phyloP scores from a whole-genome alignment of 2,113 vertebrate genomes.

The Numenius arquata region DNA sequence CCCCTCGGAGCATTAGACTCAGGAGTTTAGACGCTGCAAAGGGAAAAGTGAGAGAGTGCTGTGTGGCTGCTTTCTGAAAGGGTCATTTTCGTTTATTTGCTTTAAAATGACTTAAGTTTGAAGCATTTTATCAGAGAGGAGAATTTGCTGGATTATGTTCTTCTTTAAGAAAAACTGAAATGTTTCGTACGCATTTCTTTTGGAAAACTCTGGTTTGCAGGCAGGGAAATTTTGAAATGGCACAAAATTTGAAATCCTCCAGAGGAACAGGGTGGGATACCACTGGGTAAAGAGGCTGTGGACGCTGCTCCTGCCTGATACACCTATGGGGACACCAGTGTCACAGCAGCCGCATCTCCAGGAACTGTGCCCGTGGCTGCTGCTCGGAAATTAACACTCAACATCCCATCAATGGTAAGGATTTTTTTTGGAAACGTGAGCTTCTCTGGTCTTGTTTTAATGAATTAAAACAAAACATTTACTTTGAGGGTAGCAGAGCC shows the following conservation, averaged over 20 bases:
- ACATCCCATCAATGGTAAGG: background rate
- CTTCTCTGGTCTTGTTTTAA: background rate
- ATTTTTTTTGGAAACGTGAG: background rate
- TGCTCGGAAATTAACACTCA: background rate
- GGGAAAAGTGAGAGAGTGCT: background rate
- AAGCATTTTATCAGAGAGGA: background rate
- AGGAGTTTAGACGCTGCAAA: background rate
- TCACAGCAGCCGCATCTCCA: fast-evolving
- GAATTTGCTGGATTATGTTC: background rate
- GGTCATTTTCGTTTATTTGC: background rate
- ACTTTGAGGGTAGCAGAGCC: too few species aligned
- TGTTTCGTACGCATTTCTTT: background rate
- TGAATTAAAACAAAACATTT: background rate
- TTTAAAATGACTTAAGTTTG: background rate
- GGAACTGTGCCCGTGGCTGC: background rate
- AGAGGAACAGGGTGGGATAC: background rate
- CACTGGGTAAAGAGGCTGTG: background rate
- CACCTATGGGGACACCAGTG: background rate
- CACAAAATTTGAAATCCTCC: background rate
- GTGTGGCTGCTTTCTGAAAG: background rate
- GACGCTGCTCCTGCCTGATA: background rate
- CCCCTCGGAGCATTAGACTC: background rate
- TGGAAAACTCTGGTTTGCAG: background rate
- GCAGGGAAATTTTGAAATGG: background rate
- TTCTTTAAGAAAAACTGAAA: background rate